A percentile compares a stretch with the other conserved stretches of the same genome.
phyloP scores from a whole-genome alignment of 2,113 vertebrate species.

The Pleuronectes platessa region DNA sequence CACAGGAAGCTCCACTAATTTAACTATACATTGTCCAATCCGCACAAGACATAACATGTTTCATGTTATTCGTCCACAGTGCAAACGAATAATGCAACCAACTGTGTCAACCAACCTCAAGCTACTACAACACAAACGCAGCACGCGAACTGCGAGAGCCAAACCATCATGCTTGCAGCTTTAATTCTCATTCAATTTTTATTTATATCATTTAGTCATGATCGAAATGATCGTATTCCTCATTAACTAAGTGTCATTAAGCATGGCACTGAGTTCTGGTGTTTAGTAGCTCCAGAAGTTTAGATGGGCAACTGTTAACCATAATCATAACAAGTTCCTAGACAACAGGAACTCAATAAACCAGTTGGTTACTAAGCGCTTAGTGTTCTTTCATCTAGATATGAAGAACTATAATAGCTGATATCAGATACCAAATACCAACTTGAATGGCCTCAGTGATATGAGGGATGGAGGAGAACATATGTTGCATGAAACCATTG shows the following conservation, averaged over 20 bases:
- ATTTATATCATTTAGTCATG: neutral
- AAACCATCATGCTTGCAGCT: too few species aligned
- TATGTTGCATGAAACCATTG: slow-evolving; percentile 72
- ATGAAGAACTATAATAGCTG: slow-evolving; percentile 47
- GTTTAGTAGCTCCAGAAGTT: neutral
- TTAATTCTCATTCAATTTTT: neutral
- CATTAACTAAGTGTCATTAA: neutral
- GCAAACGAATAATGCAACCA: too few species aligned
- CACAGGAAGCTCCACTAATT: too few species aligned
- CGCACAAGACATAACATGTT: too few species aligned
- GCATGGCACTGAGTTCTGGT: too few species aligned
- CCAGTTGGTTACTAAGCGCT: neutral
- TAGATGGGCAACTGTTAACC: neutral
- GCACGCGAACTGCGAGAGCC: too few species aligned
- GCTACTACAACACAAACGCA: too few species aligned
- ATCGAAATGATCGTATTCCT: neutral
- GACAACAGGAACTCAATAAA: neutral
- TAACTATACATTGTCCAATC: too few species aligned
- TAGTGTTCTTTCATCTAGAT: slow-evolving; percentile 23
- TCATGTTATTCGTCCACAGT: too few species aligned
- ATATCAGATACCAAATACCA: slow-evolving; percentile 56
- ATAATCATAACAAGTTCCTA: neutral
- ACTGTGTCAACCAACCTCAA: too few species aligned
- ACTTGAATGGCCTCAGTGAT: slow-evolving; percentile 67
- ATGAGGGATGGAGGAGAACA: slow-evolving; percentile 68